A percentile compares a stretch with the other conserved stretches of the same genome.
Conservation (phyloP, 2,888 invertebrate genomes). For the Andrena flavipes region DNA sequence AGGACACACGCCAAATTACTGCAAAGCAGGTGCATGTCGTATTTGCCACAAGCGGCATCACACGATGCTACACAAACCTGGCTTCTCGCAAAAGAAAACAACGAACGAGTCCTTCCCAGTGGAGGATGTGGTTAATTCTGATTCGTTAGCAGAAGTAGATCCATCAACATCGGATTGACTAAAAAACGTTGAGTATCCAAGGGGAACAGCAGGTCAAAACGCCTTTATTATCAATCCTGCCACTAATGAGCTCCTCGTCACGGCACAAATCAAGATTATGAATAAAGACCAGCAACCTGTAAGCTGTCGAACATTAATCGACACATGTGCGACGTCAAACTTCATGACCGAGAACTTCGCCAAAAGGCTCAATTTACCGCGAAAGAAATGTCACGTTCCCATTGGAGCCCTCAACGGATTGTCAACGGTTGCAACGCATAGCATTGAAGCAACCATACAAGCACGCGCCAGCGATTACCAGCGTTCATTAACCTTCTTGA, state of each 20-base stretch:
- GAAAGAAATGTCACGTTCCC: background rate
- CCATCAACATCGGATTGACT: background rate
- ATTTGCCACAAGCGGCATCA: too few relatives aligned
- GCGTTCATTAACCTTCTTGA: background rate
- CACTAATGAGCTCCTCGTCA: background rate
- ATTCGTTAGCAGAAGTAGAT: background rate
- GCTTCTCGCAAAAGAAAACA: too few relatives aligned
- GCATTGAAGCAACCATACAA: background rate
- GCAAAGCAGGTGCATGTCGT: too few relatives aligned
- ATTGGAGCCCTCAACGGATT: background rate
- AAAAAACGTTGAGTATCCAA: fast-evolving
- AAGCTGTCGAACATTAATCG: background rate
- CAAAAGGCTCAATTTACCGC: background rate
- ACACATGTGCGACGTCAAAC: slow-evolving; percentile 12
- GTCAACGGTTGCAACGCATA: background rate
- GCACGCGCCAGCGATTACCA: background rate
- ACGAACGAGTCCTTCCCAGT: too few relatives aligned
- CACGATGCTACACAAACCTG: too few relatives aligned
- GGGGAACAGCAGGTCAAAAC: background rate
- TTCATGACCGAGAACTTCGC: slow-evolving; percentile 4
- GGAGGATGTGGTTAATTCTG: too few relatives aligned
- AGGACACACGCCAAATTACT: too few relatives aligned
- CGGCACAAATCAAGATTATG: background rate
- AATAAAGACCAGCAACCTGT: background rate
- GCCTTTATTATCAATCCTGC: background rate